Conservation (phyloP, 1,140 invertebrate species). For the Pseudomyrmex concolor region DNA sequence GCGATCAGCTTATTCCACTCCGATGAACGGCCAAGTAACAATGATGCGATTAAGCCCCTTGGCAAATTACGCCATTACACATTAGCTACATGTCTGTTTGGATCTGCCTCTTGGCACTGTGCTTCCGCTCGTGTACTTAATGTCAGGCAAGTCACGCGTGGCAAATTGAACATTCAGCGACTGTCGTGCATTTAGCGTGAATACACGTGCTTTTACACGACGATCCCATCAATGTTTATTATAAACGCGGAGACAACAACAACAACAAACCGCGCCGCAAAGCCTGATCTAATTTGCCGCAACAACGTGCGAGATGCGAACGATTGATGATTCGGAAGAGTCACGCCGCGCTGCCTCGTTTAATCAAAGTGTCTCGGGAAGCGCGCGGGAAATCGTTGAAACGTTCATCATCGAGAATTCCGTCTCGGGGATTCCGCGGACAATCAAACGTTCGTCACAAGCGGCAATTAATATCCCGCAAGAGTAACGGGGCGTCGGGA, state of each 20-base stretch:
- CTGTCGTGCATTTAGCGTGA: conserved; percentile 52
- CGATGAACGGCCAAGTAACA: conserved; percentile 81
- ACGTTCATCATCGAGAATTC: conserved; percentile 64
- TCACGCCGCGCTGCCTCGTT: conserved; percentile 22
- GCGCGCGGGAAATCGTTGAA: conserved; percentile 45
- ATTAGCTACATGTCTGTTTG: conserved; percentile 78
- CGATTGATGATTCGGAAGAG: background rate
- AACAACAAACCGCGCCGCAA: background rate
- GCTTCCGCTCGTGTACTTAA: conserved; percentile 71
- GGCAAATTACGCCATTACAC: conserved; percentile 82
- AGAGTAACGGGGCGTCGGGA: conserved; percentile 41
- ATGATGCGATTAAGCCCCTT: conserved; percentile 83
- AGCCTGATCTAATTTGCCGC: conserved; percentile 18
- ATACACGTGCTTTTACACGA: conserved; percentile 30
- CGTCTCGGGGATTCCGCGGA: conserved; percentile 60
- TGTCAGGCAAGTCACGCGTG: conserved; percentile 63
- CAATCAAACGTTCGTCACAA: conserved; percentile 76
- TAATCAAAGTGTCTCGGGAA: conserved; percentile 65
- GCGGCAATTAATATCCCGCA: conserved; percentile 77
- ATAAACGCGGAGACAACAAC: conserved; percentile 38
- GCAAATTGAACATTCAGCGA: conserved; percentile 50
- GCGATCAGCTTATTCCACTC: conserved; percentile 84
- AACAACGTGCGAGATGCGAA: conserved; percentile 5
- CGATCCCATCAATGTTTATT: conserved; percentile 24
- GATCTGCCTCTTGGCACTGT: conserved; percentile 78